phyloP scores from a whole-genome alignment of 2,888 invertebrate genomes.

The Drosophila prolongata region DNA sequence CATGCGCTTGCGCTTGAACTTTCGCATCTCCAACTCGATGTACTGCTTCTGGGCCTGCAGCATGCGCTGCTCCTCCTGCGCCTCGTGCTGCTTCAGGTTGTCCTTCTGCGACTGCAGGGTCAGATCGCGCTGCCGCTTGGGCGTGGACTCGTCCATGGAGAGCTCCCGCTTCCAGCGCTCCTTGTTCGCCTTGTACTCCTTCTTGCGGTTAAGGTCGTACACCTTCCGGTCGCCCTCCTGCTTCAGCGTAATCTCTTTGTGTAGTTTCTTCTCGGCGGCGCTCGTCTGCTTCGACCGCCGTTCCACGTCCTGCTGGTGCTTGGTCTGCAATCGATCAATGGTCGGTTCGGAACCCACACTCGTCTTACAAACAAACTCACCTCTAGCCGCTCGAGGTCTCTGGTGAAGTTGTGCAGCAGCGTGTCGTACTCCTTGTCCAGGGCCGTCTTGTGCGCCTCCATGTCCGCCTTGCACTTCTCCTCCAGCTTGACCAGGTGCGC shows the following conservation, averaged over 20 bases:
- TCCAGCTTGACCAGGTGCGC: slow-evolving; percentile 97
- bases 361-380: slow-evolving; percentile 78
- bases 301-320: slow-evolving; percentile 91
- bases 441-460: slow-evolving; percentile 97
- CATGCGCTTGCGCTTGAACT: slow-evolving; percentile 95
- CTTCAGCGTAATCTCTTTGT: slow-evolving; percentile 94
- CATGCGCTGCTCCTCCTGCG: slow-evolving; percentile 94
- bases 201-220: slow-evolving; percentile 96
- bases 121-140: slow-evolving; percentile 95
- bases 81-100: slow-evolving; percentile 94
- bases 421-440: slow-evolving; percentile 98
- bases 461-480: slow-evolving; percentile 97
- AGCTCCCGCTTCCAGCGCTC: slow-evolving; percentile 98
- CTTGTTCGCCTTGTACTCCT: slow-evolving; percentile 98
- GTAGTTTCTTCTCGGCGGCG: slow-evolving; percentile 95
- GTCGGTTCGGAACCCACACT: background rate
- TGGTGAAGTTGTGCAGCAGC: slow-evolving; percentile 94
- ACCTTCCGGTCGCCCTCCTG: slow-evolving; percentile 97
- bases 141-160: slow-evolving; percentile 95
- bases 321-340: slow-evolving; percentile 85
- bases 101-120: slow-evolving; percentile 96
- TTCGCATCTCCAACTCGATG: slow-evolving; percentile 95
- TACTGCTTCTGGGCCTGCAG: slow-evolving; percentile 95
- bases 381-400: slow-evolving; percentile 95
- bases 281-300: slow-evolving; percentile 93